A percentile compares a stretch with the other conserved stretches of the same genome.
These are phyloP conservation scores for Carabus problematicus DNA, from an alignment of 2,888 invertebrate species.

Conservation along the genomic window DNA sequence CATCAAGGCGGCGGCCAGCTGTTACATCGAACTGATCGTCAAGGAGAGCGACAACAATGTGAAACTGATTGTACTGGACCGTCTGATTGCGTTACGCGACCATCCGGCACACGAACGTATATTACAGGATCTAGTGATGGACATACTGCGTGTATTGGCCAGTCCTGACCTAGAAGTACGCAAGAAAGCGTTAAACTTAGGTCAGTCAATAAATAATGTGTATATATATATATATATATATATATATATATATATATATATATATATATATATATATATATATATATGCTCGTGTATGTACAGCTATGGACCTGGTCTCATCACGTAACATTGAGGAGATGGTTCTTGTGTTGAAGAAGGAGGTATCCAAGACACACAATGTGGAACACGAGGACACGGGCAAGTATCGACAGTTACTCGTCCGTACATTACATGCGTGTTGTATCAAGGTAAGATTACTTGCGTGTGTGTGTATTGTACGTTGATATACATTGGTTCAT, in stretches of 20 bases:
- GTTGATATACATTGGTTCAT: conserved; percentile 6
- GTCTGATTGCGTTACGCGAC: conserved; percentile 87
- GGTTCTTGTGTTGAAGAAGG: conserved; percentile 90
- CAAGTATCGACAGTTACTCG: conserved; percentile 93
- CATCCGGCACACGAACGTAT: conserved; percentile 85
- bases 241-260: conserved; percentile 6
- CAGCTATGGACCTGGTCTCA: conserved; percentile 88
- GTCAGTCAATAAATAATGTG: conserved; percentile 51
- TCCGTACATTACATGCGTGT: conserved; percentile 92
- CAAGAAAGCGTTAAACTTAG: conserved; percentile 81
- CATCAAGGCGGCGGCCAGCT: conserved; percentile 95
- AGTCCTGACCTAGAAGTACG: conserved; percentile 95
- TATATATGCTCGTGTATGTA: conserved; percentile 46
- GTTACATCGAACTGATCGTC: conserved; percentile 98
- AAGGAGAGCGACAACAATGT: conserved; percentile 99
- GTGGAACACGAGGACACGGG: conserved; percentile 95
- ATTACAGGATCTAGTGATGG: conserved; percentile 93
- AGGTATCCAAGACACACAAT: conserved; percentile 88
- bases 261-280: neutral
- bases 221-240: neutral
- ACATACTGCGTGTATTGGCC: conserved; percentile 90
- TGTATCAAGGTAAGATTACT: conserved; percentile 74
- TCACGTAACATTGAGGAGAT: conserved; percentile 94
- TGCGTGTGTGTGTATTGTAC: conserved; percentile 1
- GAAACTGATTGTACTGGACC: conserved; percentile 95